phyloP scores from a whole-genome alignment of 2,113 vertebrate species.

The Eudorcas thomsonii region DNA sequence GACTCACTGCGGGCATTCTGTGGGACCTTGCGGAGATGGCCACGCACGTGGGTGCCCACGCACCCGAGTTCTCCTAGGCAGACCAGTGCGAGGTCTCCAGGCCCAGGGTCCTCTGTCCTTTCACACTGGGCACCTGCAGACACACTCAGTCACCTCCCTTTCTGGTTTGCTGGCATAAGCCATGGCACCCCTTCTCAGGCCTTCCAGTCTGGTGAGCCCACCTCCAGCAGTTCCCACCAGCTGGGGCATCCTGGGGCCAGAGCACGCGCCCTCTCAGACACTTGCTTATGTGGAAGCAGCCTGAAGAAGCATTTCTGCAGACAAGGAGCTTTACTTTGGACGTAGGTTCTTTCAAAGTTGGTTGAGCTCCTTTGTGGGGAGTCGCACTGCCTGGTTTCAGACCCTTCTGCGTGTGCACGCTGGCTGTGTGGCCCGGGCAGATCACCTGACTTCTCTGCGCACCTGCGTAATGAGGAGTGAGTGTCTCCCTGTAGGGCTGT shows the following conservation, averaged over 20 bases:
- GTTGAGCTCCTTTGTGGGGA: neutral
- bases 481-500: neutral
- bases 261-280: neutral
- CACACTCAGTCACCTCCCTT: no score
- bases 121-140: fast-evolving
- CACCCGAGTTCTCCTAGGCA: fast-evolving
- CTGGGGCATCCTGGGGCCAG: fast-evolving
- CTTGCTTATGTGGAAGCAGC: neutral
- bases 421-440: neutral
- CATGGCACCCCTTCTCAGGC: fast-evolving
- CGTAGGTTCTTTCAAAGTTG: neutral
- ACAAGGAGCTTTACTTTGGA: neutral
- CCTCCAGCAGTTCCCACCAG: neutral
- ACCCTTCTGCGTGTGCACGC: neutral
- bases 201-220: neutral
- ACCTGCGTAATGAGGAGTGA: fast-evolving
- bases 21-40: neutral
- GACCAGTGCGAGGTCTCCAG: neutral
- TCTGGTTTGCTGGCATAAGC: no score
- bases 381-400: neutral
- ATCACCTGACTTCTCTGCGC: neutral
- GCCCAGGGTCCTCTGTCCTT: neutral
- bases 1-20: fast-evolving
- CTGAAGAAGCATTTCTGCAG: neutral
- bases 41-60: fast-evolving